phyloP scores from a whole-genome alignment of 2,113 vertebrate species.

The Chlorodrepanis virens region DNA sequence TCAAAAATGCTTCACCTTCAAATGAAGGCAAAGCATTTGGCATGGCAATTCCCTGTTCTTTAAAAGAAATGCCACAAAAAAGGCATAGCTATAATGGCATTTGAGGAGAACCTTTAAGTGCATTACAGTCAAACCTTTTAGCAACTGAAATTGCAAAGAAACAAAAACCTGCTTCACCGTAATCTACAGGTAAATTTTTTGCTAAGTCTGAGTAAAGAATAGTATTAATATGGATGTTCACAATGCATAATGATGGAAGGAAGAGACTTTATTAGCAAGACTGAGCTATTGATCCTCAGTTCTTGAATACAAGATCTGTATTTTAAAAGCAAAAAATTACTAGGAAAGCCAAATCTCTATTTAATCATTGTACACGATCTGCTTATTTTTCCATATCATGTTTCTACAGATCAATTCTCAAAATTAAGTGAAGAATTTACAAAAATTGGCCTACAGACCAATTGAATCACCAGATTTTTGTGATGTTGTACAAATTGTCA shows the following conservation, averaged over 20 bases:
- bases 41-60: background rate
- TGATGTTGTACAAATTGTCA: background rate
- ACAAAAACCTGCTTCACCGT: background rate
- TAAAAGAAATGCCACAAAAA: background rate
- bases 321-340: background rate
- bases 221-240: background rate
- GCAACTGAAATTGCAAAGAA: background rate
- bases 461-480: background rate
- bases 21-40: background rate
- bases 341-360: background rate
- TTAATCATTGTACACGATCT: background rate
- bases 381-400: background rate
- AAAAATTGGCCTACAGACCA: conserved; percentile 2
- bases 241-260: background rate
- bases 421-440: background rate
- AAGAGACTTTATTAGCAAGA: background rate
- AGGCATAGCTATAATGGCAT: background rate
- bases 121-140: background rate
- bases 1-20: background rate
- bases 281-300: background rate
- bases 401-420: background rate
- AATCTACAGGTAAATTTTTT: background rate
- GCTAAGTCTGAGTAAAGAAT: background rate
- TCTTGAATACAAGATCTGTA: background rate
- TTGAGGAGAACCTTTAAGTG: background rate